phyloP scores from a whole-genome alignment of 1,140 invertebrate genomes.

The Conopomorpha cramerella region DNA sequence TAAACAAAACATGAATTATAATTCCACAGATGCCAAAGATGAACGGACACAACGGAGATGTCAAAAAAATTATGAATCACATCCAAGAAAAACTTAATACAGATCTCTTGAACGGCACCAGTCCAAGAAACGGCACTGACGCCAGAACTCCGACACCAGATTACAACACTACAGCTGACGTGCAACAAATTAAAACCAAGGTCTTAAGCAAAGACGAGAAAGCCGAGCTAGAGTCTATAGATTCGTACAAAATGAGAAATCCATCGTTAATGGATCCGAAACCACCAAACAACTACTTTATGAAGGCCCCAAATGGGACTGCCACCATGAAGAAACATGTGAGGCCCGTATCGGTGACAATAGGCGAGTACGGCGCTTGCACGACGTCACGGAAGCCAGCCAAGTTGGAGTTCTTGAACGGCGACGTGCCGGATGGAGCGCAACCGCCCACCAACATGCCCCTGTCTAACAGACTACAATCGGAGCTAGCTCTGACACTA shows the following conservation, averaged over 20 bases:
- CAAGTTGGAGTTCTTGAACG: constrained; percentile 71
- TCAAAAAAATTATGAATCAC: constrained; percentile 10
- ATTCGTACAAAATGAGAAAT: constrained; percentile 72
- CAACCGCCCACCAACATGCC: constrained; percentile 32
- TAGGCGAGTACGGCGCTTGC: constrained; percentile 68
- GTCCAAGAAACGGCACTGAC: constrained; percentile 25
- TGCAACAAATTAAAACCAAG: constrained; percentile 49
- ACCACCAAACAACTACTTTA: constrained; percentile 71
- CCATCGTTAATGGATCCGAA: constrained; percentile 62
- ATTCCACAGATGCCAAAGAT: constrained; percentile 32
- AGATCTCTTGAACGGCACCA: constrained; percentile 21
- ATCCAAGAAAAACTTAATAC: constrained; percentile 13
- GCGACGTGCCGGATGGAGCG: constrained; percentile 29
- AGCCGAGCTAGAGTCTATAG: constrained; percentile 71
- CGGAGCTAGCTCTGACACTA: constrained; percentile 72
- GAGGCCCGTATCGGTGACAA: constrained; percentile 65
- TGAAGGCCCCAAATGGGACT: constrained; percentile 48
- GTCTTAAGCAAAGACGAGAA: constrained; percentile 43
- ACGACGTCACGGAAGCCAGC: constrained; percentile 65
- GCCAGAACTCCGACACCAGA: constrained; percentile 66
- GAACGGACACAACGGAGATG: constrained; percentile 30
- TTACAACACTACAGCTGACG: constrained; percentile 54
- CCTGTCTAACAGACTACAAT: constrained; percentile 69
- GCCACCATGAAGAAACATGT: constrained; percentile 54
- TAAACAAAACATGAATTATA: not conserved